Conservation (phyloP, 2,797 vertebrate genomes). For the Sebastes hopkinsi region DNA sequence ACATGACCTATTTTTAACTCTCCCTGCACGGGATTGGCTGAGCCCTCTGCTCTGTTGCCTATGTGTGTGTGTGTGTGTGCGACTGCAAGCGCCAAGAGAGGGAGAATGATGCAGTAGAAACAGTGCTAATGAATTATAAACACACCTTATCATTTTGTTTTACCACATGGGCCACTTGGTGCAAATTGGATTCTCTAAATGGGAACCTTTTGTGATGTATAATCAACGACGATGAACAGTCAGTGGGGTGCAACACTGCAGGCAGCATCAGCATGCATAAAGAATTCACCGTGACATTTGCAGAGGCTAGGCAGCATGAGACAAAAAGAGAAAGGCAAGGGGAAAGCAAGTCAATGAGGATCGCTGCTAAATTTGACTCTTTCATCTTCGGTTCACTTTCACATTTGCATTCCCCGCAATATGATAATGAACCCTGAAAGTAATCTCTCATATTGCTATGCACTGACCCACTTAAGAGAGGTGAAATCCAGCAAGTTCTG, state of each 20-base stretch:
- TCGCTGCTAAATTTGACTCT: constrained; percentile 24
- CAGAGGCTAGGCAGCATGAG: constrained; percentile 42
- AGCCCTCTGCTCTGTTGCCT: constrained; percentile 66
- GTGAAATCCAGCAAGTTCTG: background rate
- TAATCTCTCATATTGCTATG: background rate
- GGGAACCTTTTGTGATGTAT: background rate
- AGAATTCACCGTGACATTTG: constrained; percentile 76
- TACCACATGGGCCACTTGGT: constrained; percentile 3
- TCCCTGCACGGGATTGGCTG: constrained; percentile 80
- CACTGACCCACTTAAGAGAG: constrained; percentile 36
- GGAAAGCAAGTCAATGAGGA: constrained; percentile 27
- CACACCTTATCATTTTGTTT: constrained; percentile 25
- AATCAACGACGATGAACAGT: background rate
- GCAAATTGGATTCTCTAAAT: constrained; percentile 22
- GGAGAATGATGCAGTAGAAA: constrained; percentile 45
- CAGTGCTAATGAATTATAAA: constrained; percentile 46
- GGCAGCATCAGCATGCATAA: constrained; percentile 66
- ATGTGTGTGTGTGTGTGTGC: constrained; percentile 49
- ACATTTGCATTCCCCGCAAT: constrained; percentile 40
- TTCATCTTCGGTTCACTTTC: constrained; percentile 27
- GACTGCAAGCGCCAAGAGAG: constrained; percentile 42
- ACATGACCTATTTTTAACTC: constrained; percentile 88
- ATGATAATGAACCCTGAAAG: constrained; percentile 35
- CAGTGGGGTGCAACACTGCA: constrained; percentile 53
- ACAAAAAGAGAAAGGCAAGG: constrained; percentile 17